A percentile compares a stretch with the other conserved stretches of the same genome.
Evolutionary conservation across 2,888 invertebrate genomes (phyloP).

Genomic region (Graphium colonna): DNA sequence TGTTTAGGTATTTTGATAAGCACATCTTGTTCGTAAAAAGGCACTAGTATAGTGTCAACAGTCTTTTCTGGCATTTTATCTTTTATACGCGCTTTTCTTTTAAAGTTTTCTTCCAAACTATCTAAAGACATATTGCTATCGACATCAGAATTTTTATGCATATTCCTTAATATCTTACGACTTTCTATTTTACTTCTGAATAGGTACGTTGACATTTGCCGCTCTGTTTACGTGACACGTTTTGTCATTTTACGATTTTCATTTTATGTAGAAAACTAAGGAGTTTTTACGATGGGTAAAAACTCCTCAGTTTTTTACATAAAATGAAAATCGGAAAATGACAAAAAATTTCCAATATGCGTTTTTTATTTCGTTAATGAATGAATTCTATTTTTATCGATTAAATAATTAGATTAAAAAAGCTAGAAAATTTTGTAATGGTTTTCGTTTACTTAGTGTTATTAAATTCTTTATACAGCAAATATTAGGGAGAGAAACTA

Average conservation of each 20-base stretch:
- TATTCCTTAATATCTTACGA: constrained; percentile 37
- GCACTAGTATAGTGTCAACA: constrained; percentile 67
- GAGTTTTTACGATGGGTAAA: too few relatives aligned
- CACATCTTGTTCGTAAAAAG: constrained; percentile 72
- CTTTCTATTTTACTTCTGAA: constrained; percentile 51
- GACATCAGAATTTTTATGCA: constrained; percentile 52
- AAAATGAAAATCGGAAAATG: neutral
- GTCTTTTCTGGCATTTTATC: constrained; percentile 42
- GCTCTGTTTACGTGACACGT: constrained; percentile 28
- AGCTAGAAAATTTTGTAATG: too few relatives aligned
- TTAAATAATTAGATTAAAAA: too few relatives aligned
- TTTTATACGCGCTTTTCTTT: constrained; percentile 38
- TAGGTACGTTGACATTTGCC: constrained; percentile 51
- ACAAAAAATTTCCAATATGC: too few relatives aligned
- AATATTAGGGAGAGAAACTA: neutral
- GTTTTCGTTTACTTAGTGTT: too few relatives aligned
- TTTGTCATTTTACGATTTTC: neutral
- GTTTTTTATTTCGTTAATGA: too few relatives aligned
- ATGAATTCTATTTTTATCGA: too few relatives aligned
- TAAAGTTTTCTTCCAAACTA: constrained; percentile 56
- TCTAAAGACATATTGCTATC: constrained; percentile 61
- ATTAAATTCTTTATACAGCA: neutral
- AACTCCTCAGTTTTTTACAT: too few relatives aligned
- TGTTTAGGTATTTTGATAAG: constrained; percentile 58
- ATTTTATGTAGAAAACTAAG: too few relatives aligned